Percentiles rank a stretch among this genome's conserved stretches.
These are phyloP conservation scores for Brachypterus glaber DNA, from an alignment of 2,888 invertebrate genomes.

Conservation along the genomic window DNA sequence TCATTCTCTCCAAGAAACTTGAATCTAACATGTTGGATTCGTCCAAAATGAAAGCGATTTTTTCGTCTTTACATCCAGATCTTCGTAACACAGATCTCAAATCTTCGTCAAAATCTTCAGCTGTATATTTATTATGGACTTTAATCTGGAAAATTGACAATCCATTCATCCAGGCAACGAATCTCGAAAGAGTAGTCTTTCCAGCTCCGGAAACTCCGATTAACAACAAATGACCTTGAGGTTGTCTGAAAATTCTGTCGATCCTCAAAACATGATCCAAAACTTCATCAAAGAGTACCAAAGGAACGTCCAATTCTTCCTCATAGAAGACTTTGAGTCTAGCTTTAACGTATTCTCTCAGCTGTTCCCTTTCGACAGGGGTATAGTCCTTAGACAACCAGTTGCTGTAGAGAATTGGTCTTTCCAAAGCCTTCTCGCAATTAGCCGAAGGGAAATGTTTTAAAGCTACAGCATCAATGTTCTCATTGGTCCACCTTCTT, in stretches of 20 bases:
- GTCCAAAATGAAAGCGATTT: slow-evolving; percentile 97
- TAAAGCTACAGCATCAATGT: slow-evolving; percentile 85
- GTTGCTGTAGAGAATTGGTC: slow-evolving; percentile 97
- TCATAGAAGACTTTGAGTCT: slow-evolving; percentile 97
- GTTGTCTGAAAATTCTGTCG: slow-evolving; percentile 98
- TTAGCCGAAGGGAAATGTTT: slow-evolving; percentile 78
- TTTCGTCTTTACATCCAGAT: slow-evolving; percentile 91
- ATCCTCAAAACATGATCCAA: slow-evolving; percentile 96
- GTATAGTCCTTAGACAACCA: slow-evolving; percentile 98
- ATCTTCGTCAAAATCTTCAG: slow-evolving; percentile 98
- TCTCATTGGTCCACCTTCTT: slow-evolving; percentile 95
- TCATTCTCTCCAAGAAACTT: slow-evolving; percentile 98
- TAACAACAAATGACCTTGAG: slow-evolving; percentile 93
- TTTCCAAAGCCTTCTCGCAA: slow-evolving; percentile 68
- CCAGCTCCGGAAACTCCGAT: slow-evolving; percentile 99
- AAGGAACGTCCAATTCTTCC: slow-evolving; percentile 95
- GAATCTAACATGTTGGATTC: slow-evolving; percentile 99
- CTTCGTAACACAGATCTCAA: slow-evolving; percentile 77
- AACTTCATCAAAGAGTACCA: slow-evolving; percentile 99
- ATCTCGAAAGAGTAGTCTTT: slow-evolving; percentile 96
- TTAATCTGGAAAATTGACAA: slow-evolving; percentile 98
- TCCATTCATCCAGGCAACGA: slow-evolving; percentile 99
- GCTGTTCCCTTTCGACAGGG: slow-evolving; percentile 89
- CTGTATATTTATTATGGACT: slow-evolving; percentile 98
- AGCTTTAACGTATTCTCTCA: slow-evolving; percentile 94